Percentiles rank a stretch among this genome's conserved stretches.
These are phyloP conservation scores for Typhlomys cinereus DNA, from an alignment of 2,113 vertebrate species.

Conservation along the genomic window DNA sequence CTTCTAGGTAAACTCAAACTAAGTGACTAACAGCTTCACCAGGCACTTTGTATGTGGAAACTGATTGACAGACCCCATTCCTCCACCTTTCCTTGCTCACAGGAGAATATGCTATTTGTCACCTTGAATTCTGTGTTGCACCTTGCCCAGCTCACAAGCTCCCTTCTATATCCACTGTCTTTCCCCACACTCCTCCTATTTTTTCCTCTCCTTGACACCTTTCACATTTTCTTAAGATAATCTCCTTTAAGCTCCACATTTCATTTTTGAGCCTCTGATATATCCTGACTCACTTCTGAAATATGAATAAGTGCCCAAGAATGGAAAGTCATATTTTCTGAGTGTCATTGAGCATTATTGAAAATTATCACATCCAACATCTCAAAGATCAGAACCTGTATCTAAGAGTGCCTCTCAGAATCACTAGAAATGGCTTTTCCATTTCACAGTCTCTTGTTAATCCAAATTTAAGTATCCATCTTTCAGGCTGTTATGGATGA, in stretches of 20 bases:
- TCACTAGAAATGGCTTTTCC: neutral
- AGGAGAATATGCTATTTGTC: fast-evolving
- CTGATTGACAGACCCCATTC: fast-evolving
- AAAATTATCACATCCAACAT: neutral
- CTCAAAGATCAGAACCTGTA: neutral
- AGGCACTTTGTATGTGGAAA: neutral
- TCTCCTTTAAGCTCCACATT: neutral
- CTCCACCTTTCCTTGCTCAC: neutral
- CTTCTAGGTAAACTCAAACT: neutral
- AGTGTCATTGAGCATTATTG: neutral
- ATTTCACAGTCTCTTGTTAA: neutral
- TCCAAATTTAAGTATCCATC: neutral
- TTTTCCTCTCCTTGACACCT: neutral
- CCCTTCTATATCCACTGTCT: no score
- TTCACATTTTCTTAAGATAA: slow-evolving; percentile 1
- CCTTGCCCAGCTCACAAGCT: neutral
- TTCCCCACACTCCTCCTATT: no score
- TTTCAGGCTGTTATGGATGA: neutral
- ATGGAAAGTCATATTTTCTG: neutral
- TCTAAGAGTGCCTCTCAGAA: neutral
- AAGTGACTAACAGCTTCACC: neutral
- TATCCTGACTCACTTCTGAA: neutral
- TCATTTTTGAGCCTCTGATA: neutral
- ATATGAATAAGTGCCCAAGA: neutral
- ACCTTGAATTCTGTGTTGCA: neutral